phyloP scores from a whole-genome alignment of 2,888 invertebrate genomes.

The Drosophila limbata region DNA sequence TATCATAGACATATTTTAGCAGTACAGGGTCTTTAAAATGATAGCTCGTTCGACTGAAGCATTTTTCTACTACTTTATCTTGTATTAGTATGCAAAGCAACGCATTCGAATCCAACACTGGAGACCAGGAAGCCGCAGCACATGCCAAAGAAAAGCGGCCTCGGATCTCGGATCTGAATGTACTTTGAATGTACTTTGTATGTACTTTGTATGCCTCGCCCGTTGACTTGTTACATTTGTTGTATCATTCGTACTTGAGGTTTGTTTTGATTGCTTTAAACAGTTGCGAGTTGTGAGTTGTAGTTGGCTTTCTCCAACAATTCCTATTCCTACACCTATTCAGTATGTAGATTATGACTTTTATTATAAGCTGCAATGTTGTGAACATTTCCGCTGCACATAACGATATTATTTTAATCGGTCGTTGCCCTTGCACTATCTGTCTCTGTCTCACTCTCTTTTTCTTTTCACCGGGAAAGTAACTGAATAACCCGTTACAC shows the following conservation, averaged over 20 bases:
- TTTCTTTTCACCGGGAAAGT: slow-evolving; percentile 4
- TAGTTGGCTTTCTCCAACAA: slow-evolving; percentile 34
- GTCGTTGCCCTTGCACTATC: slow-evolving; percentile 41
- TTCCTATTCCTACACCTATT: slow-evolving; percentile 4
- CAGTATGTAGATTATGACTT: slow-evolving; percentile 28
- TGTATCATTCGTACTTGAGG: slow-evolving; percentile 47
- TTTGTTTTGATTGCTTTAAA: slow-evolving; percentile 13
- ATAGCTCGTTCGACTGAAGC: not conserved
- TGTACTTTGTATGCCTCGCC: slow-evolving; percentile 53
- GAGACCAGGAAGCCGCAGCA: slow-evolving; percentile 66
- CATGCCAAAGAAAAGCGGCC: slow-evolving; percentile 41
- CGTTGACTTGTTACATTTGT: slow-evolving; percentile 53
- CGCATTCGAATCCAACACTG: slow-evolving; percentile 24
- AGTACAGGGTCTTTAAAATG: not conserved
- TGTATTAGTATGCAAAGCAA: slow-evolving; percentile 71
- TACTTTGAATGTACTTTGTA: not conserved
- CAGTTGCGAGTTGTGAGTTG: not conserved
- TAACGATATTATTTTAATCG: slow-evolving; percentile 59
- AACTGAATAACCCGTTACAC: slow-evolving; percentile 46
- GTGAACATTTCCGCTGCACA: slow-evolving; percentile 53
- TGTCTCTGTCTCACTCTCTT: not conserved
- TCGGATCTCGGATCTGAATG: slow-evolving; percentile 13
- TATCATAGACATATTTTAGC: too few species aligned
- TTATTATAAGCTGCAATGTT: slow-evolving; percentile 26
- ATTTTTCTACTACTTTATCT: slow-evolving; percentile 13